These are phyloP conservation scores for Saxidomus purpurata DNA, from an alignment of 1,140 invertebrate genomes.

Conservation along the genomic window DNA sequence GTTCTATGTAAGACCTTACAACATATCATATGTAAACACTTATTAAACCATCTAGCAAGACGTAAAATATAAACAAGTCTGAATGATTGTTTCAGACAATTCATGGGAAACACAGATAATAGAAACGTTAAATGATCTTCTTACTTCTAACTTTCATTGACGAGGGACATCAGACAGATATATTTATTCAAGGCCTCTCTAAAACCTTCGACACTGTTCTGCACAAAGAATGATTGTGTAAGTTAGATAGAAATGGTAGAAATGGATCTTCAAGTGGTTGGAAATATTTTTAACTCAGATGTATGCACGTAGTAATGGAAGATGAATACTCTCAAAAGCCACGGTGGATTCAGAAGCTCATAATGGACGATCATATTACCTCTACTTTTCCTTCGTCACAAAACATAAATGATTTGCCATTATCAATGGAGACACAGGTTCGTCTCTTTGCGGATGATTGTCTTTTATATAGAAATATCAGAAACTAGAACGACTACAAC, in stretches of 20 bases:
- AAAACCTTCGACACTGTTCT: conserved; percentile 26
- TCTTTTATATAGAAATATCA: background rate
- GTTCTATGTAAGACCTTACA: too few relatives aligned
- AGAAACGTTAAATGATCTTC: background rate
- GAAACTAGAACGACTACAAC: background rate
- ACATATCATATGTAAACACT: too few relatives aligned
- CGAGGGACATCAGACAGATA: background rate
- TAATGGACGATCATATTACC: background rate
- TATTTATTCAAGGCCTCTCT: background rate
- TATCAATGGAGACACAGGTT: background rate
- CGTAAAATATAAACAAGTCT: too few relatives aligned
- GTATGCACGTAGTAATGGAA: background rate
- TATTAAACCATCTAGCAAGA: too few relatives aligned
- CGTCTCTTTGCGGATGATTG: conserved; percentile 6
- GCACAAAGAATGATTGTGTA: background rate
- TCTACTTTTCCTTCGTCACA: background rate
- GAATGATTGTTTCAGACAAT: background rate
- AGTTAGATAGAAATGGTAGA: background rate
- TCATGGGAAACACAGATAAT: background rate
- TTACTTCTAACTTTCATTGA: background rate
- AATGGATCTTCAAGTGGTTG: background rate
- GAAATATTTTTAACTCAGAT: background rate
- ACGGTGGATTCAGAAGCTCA: background rate
- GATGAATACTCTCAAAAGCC: background rate
- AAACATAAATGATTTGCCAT: conserved; percentile 31